Conservation (phyloP, 2,797 vertebrate species). For the Melanogrammus aeglefinus region DNA sequence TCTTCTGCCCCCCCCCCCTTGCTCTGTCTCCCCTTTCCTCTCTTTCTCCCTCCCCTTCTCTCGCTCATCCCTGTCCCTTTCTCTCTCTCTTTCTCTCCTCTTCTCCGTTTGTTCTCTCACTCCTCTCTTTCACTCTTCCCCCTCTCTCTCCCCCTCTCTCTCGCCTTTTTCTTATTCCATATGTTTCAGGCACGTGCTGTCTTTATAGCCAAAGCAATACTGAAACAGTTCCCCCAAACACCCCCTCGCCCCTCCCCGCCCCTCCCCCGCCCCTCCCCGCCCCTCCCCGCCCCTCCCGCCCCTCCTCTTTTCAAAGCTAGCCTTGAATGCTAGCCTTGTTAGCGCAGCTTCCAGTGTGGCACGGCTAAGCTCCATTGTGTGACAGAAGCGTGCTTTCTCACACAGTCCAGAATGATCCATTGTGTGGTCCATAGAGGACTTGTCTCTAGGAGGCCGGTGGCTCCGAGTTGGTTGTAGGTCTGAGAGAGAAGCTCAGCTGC, state of each 20-base stretch:
- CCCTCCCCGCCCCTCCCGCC: neutral
- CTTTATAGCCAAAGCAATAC: neutral
- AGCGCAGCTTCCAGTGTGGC: slow-evolving; percentile 34
- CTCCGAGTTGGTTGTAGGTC: neutral
- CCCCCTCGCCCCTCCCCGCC: neutral
- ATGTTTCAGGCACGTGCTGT: neutral
- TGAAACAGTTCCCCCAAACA: neutral
- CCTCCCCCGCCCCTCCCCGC: too few species aligned
- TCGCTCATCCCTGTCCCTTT: neutral
- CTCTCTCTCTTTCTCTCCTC: slow-evolving; percentile 3
- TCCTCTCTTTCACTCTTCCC: neutral
- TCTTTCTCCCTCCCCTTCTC: neutral
- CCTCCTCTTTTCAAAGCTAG: neutral
- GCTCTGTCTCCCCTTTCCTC: too few species aligned
- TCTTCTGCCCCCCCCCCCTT: too few species aligned
- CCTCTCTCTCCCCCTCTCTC: slow-evolving; percentile 12
- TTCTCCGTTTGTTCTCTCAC: neutral
- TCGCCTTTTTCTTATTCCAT: slow-evolving; percentile 9
- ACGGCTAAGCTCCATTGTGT: slow-evolving; percentile 63
- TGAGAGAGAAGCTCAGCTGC: neutral
- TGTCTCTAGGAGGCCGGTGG: neutral
- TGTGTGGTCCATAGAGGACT: slow-evolving; percentile 21
- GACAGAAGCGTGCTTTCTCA: slow-evolving; percentile 43
- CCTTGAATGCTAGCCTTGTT: slow-evolving; percentile 40
- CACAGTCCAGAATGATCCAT: slow-evolving; percentile 45